Evolutionary conservation across 2,888 invertebrate species (phyloP), one percentile per base, ranked within the genome.

Genomic region (Drosophila borborema): DNA sequence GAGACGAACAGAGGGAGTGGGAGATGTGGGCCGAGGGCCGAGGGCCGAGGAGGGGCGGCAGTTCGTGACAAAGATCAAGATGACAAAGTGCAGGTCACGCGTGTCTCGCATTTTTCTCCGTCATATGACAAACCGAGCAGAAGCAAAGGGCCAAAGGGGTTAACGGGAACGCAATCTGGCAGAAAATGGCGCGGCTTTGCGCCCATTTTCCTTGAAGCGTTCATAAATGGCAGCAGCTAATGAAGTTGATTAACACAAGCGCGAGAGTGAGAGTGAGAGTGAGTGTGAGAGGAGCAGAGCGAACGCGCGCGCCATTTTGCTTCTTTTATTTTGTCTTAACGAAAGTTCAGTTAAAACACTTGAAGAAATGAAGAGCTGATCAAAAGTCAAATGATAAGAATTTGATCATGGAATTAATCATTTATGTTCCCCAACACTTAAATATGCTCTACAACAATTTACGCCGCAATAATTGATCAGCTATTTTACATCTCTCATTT

Each of bases 81-180:
- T 88, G 84, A 88, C 78, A 69, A 82, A 84, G 80, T 82, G 86
- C 78, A 82, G 84, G 84, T 88, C 84, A 78, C 83, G 77, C 74
- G 62, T 87, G 75, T 77, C 68, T 68, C 68, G 71, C 81, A 83
- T 81, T 74, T 81, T 79, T 82, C 68, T 77, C 53, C 16, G 49
- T 54, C 46, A 68, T 67, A 45, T 46, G 69, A 59, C 67, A 53
- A 60, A 9, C 34, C 38, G 38, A n/a, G 20, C 55, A n/a, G 34
- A n/a, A 1, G 36, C 41, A 36, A n/a, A 2, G 58, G 4, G 45
- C 14, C 31, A 41, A 41, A 55, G 20, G 20, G 58, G 20, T 56
- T 54, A 54, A 55, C 40, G 31, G 31, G 34, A 41, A 20, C 20
- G 41, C 41, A 66, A 64, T 69, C 56, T 58, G 56, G 49, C 59